phyloP scores from a whole-genome alignment of 2,888 invertebrate species.

The Melanotus villosus region DNA sequence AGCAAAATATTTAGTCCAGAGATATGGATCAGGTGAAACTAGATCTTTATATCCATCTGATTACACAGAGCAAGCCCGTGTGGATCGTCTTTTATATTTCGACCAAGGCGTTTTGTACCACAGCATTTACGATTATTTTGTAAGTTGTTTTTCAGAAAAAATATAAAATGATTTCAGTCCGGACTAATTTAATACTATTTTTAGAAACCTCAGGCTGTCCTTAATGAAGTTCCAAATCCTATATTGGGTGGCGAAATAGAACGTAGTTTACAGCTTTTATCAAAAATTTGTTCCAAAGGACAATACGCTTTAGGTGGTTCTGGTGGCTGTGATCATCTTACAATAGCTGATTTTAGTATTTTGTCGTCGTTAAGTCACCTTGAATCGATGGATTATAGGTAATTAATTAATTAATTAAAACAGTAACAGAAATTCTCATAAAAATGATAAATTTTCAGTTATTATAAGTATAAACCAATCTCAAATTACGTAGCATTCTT shows the following conservation, averaged over 20 bases:
- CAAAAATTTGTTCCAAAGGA: constrained; percentile 20
- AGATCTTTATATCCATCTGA: constrained; percentile 31
- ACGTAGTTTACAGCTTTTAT: constrained; percentile 29
- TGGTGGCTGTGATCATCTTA: constrained; percentile 31
- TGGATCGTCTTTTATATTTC: constrained; percentile 37
- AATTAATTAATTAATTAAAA: constrained; percentile 4
- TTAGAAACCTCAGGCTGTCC: constrained; percentile 30
- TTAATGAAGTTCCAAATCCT: constrained; percentile 34
- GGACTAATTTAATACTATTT: not conserved
- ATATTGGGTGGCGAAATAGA: constrained; percentile 39
- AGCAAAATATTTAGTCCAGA: constrained; percentile 41
- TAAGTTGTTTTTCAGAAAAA: constrained; percentile 6
- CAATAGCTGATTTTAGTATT: constrained; percentile 37
- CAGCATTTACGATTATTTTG: constrained; percentile 37
- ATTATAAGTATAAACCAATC: constrained; percentile 14
- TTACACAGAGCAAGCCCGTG: constrained; percentile 25
- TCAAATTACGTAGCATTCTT: constrained; percentile 29
- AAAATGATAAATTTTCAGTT: constrained; percentile 6
- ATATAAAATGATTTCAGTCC: not conserved
- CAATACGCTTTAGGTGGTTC: constrained; percentile 31
- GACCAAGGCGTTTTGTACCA: constrained; percentile 35
- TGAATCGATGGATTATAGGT: constrained; percentile 43
- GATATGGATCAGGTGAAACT: constrained; percentile 20
- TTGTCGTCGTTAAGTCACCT: constrained; percentile 30
- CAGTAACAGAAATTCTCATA: not conserved